These are phyloP conservation scores for Uria lomvia DNA, from an alignment of 2,113 vertebrate genomes.

Conservation along the genomic window DNA sequence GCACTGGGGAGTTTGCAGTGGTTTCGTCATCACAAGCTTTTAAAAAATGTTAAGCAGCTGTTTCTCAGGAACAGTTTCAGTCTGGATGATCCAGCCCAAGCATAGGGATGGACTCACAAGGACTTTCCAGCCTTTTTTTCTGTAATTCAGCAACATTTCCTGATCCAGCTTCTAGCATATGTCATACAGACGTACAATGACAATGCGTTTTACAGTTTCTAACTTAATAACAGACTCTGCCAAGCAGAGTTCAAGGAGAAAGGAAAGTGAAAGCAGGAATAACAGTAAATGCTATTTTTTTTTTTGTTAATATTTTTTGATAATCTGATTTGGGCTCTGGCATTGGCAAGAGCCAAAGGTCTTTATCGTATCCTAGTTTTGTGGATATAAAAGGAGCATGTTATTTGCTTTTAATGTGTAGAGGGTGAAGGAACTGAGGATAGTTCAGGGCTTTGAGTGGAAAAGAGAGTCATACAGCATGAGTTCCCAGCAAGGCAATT, in stretches of 20 bases:
- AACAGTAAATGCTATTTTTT: background rate
- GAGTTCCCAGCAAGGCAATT: background rate
- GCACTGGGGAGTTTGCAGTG: background rate
- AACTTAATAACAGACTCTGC: background rate
- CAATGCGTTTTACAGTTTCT: background rate
- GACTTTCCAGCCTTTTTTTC: background rate
- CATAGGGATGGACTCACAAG: background rate
- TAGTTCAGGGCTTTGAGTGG: background rate
- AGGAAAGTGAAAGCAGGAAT: background rate
- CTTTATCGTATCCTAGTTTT: background rate
- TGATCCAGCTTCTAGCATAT: background rate
- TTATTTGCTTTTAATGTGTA: background rate
- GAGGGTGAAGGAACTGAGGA: background rate
- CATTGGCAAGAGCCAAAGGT: background rate
- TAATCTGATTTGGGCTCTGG: background rate
- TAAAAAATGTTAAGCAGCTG: background rate
- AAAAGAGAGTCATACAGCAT: accelerated
- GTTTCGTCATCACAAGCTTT: background rate
- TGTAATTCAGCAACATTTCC: background rate
- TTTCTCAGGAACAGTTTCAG: background rate
- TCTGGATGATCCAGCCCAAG: background rate
- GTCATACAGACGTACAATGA: background rate
- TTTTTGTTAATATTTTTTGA: background rate
- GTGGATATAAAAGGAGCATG: background rate
- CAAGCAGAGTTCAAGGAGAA: background rate